Percentiles rank a stretch among this genome's conserved stretches.
Evolutionary conservation across 2,797 vertebrate genomes (phyloP).

Genomic region (Pseudochirops cupreus): DNA sequence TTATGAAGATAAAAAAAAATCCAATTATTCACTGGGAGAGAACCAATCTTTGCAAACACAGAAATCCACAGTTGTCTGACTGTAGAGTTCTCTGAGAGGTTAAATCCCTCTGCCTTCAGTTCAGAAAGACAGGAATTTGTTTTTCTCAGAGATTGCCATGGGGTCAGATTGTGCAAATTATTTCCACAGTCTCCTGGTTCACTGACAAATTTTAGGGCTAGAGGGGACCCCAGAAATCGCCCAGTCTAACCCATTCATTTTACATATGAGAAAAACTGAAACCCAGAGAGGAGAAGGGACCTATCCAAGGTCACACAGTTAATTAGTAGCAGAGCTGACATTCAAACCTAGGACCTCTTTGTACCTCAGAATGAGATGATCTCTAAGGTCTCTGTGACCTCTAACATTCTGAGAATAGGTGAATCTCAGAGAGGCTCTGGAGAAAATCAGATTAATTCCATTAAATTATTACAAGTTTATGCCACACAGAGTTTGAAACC

Average conservation of each 20-base stretch:
- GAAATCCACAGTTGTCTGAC: neutral
- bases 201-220: neutral
- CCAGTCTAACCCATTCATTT: neutral
- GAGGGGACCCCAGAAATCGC: neutral
- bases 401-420: neutral
- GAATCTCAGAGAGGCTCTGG: neutral
- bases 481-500: neutral
- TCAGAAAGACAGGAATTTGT: neutral
- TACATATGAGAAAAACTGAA: neutral
- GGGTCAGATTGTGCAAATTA: neutral
- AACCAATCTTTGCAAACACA: neutral
- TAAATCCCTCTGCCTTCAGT: neutral
- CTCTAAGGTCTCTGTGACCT: neutral
- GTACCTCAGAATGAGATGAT: neutral
- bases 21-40: neutral
- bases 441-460: conserved; percentile 47
- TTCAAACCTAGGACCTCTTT: neutral
- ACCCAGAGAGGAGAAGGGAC: neutral
- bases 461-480: neutral
- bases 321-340: neutral
- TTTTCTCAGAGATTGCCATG: neutral
- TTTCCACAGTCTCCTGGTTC: neutral
- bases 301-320: neutral
- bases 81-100: neutral
- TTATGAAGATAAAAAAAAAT: neutral